phyloP scores from a whole-genome alignment of 2,888 invertebrate genomes.

The Drosophila yooni region DNA sequence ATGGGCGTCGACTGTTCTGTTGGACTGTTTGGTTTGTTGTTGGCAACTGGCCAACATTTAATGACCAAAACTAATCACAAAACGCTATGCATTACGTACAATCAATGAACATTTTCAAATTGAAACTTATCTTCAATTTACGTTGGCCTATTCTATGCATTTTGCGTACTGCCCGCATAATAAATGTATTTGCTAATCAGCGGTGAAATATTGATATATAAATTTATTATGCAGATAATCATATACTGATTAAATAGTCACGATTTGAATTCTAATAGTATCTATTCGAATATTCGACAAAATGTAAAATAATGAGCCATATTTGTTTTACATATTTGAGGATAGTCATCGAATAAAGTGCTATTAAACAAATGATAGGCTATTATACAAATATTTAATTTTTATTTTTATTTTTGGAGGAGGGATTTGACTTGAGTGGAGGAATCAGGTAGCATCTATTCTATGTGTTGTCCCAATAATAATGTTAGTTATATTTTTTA shows the following conservation, averaged over 20 bases:
- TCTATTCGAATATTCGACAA: not conserved
- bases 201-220: constrained; percentile 18
- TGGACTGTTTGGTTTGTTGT: constrained; percentile 2
- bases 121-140: constrained; percentile 55
- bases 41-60: constrained; percentile 47
- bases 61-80: constrained; percentile 59
- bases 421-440: not conserved
- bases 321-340: not conserved
- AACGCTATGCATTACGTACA: constrained; percentile 38
- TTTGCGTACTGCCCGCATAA: constrained; percentile 10
- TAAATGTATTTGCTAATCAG: constrained; percentile 21
- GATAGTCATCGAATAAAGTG: not conserved
- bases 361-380: not conserved
- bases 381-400: no score
- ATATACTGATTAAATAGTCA: constrained; percentile 15
- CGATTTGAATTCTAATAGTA: constrained; percentile 7
- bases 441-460: not conserved
- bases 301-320: not conserved
- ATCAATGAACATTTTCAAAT: constrained; percentile 49
- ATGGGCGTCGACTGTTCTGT: constrained; percentile 32
- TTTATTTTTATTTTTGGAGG: not conserved
- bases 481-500: not conserved
- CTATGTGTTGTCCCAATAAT: not conserved
- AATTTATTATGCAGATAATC: constrained; percentile 18
- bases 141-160: constrained; percentile 13